phyloP scores from a whole-genome alignment of 1,140 invertebrate species.

The Lethocerus indicus region DNA sequence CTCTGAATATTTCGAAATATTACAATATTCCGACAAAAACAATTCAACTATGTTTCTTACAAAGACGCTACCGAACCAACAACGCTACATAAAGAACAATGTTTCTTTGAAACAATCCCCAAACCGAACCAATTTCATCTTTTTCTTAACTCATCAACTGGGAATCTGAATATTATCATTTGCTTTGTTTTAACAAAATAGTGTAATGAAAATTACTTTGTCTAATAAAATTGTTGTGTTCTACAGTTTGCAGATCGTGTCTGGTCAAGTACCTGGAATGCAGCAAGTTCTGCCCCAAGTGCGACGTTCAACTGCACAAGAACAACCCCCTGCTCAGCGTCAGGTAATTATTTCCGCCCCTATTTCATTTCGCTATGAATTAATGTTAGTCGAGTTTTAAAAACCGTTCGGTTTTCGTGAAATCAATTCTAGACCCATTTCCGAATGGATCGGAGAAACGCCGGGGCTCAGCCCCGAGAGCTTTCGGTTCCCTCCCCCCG shows the following conservation, averaged over 20 bases:
- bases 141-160: not conserved
- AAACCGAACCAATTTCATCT: not conserved
- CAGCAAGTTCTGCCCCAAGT: constrained; percentile 66
- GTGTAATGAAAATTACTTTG: not conserved
- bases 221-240: constrained; percentile 17
- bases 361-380: too few species aligned
- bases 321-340: constrained; percentile 36
- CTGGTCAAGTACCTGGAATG: constrained; percentile 63
- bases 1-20: too few species aligned
- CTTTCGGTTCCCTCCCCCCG: too few species aligned
- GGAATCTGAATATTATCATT: not conserved
- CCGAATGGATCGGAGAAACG: too few species aligned
- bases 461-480: too few species aligned
- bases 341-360: too few species aligned
- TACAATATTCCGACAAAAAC: too few species aligned
- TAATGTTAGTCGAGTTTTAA: too few species aligned
- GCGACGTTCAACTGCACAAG: constrained; percentile 47
- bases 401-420: too few species aligned
- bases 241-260: constrained; percentile 68
- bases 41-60: too few species aligned
- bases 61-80: not conserved
- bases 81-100: not conserved
- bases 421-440: too few species aligned
- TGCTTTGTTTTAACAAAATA: constrained; percentile 16
- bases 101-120: not conserved